Evolutionary conservation across 2,888 invertebrate species (phyloP).

Genomic region (Meiosimyza platycephala): DNA sequence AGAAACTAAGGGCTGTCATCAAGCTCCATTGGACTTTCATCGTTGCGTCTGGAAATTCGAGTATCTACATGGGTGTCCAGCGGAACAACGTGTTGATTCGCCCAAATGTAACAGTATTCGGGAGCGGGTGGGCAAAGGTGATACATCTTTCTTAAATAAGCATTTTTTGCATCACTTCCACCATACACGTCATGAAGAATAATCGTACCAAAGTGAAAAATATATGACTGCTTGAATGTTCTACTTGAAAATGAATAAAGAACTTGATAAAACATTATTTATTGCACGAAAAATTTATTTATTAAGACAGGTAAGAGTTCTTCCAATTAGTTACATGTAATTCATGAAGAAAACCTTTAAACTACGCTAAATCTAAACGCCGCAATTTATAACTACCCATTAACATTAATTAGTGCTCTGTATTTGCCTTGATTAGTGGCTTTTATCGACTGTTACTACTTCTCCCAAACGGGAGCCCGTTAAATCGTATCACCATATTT

Average conservation of each 20-base stretch:
- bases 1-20: slow-evolving; percentile 45
- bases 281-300: too few species aligned
- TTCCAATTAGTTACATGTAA: too few species aligned
- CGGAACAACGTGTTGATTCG: slow-evolving; percentile 48
- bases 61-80: slow-evolving; percentile 50
- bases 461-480: too few species aligned
- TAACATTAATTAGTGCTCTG: too few species aligned
- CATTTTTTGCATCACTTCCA: slow-evolving; percentile 46
- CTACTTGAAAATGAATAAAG: not conserved
- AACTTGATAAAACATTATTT: too few species aligned
- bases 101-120: slow-evolving; percentile 50
- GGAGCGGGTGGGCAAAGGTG: slow-evolving; percentile 46
- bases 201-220: not conserved
- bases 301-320: too few species aligned
- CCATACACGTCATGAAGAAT: slow-evolving; percentile 30
- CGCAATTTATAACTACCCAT: too few species aligned
- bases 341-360: too few species aligned
- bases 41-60: slow-evolving; percentile 50
- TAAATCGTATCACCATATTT: too few species aligned
- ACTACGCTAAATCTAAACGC: too few species aligned
- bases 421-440: too few species aligned
- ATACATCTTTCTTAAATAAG: slow-evolving; percentile 43
- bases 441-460: too few species aligned
- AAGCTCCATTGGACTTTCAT: slow-evolving; percentile 46
- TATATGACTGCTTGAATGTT: not conserved